A percentile compares a stretch with the other conserved stretches of the same genome.
phyloP scores from a whole-genome alignment of 2,113 vertebrate genomes.

The Dromiciops gliroides region DNA sequence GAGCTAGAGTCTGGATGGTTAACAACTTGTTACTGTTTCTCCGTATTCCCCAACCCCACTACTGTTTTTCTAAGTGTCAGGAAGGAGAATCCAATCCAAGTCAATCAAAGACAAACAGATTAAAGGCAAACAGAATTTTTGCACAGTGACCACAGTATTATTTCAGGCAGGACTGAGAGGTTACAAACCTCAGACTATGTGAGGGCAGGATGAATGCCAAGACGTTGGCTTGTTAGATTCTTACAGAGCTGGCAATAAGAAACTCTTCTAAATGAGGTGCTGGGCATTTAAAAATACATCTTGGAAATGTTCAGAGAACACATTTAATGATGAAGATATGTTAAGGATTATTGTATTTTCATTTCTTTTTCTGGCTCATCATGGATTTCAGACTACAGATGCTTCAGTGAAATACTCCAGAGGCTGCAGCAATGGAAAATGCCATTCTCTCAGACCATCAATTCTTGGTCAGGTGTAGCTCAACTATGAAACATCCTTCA shows the following conservation, averaged over 20 bases:
- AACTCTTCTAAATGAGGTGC: not conserved
- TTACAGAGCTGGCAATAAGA: not conserved
- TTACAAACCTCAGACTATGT: not conserved
- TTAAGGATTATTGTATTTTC: not conserved
- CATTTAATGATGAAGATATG: not conserved
- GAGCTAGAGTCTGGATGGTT: not conserved
- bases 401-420: not conserved
- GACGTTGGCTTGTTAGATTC: not conserved
- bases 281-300: not conserved
- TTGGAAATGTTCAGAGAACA: slow-evolving; percentile 8
- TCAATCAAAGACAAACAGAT: not conserved
- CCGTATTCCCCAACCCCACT: not conserved
- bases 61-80: not conserved
- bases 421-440: not conserved
- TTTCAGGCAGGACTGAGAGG: not conserved
- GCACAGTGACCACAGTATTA: not conserved
- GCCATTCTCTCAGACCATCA: not conserved
- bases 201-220: not conserved
- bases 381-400: not conserved
- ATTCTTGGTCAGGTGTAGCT: not conserved
- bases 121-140: not conserved
- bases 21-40: not conserved
- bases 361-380: not conserved
- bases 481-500: not conserved
- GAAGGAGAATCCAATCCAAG: not conserved